Evolutionary conservation across 2,113 vertebrate genomes (phyloP), one percentile per base, ranked within the genome.

Genomic region (Turnix velox): DNA sequence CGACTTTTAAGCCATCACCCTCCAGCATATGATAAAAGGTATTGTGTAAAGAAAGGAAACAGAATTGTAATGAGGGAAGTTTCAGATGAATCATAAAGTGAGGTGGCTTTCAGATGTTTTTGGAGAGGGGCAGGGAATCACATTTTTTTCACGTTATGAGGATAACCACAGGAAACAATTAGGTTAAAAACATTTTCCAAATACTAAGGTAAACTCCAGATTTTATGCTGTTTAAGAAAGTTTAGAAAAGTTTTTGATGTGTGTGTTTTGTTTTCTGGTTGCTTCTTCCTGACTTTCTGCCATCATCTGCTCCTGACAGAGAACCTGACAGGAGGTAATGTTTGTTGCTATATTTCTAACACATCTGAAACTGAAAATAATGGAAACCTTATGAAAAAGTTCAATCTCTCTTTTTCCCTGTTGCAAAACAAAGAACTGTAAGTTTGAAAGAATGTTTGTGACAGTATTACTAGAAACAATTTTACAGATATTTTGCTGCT

Each of bases 1-100:
- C 0, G 15, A 75, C 90, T 96, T 96, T 96, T 92, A 96, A 96
- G 76, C 65, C 73, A 81, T 95, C 90, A 84, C 68, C 93, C 90
- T 96, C 86, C 73, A 95, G 93, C 23, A 0, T 72, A 84, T 57
- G 80, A 93, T 92, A 94, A 96, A 96, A 96, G 40, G 31, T 95
- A 48, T 75, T 84, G 45, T 74, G 55, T 88, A 84, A 90, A 94
- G 76, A 88, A 94, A 88, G 83, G 80, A 93, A 96, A 78, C 14
- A 31, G 88, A 94, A 96, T 88, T 81, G 40, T 92, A 94, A 96
- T 88, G 86, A 95, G 58, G 17, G 52, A 89, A 80, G 76, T 90
- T 94, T 90, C 33, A 61, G 80, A 42, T 94, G 90, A 96, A 85
- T 88, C 88, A 93, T 63, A 81, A 94, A 93, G 85, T 51, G 30